These are phyloP conservation scores for Chunga burmeisteri DNA, from an alignment of 2,113 vertebrate genomes.

Conservation along the genomic window DNA sequence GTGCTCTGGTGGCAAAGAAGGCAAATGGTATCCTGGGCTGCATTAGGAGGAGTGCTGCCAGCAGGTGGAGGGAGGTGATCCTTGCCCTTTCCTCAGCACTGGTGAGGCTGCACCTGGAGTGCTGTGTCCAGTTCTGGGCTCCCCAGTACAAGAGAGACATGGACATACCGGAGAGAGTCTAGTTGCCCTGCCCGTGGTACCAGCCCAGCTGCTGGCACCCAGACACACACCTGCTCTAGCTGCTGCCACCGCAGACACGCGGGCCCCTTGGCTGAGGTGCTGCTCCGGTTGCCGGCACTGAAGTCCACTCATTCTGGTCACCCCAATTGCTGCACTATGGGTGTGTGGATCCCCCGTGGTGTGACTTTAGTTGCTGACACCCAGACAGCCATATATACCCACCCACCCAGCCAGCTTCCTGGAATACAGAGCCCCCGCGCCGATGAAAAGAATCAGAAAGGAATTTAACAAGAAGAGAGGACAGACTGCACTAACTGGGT, in stretches of 20 bases:
- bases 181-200: background rate
- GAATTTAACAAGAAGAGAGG: background rate
- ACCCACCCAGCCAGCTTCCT: fast-evolving
- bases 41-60: background rate
- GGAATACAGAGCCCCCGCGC: background rate
- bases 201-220: background rate
- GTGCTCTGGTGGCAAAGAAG: too few species aligned
- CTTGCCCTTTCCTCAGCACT: background rate
- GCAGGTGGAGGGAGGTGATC: background rate
- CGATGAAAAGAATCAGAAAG: background rate
- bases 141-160: background rate
- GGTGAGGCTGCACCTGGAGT: background rate
- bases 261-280: too few species aligned
- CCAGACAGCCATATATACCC: too few species aligned
- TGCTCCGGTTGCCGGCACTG: background rate
- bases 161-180: too few species aligned
- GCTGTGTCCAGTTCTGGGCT: background rate
- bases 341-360: background rate
- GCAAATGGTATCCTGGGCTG: background rate
- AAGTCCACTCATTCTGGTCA: background rate
- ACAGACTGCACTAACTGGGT: background rate
- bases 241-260: too few species aligned
- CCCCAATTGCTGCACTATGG: background rate
- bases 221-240: too few species aligned
- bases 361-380: background rate